Evolutionary conservation across 1,140 invertebrate species (phyloP).

Genomic region (Panonychus citri): DNA sequence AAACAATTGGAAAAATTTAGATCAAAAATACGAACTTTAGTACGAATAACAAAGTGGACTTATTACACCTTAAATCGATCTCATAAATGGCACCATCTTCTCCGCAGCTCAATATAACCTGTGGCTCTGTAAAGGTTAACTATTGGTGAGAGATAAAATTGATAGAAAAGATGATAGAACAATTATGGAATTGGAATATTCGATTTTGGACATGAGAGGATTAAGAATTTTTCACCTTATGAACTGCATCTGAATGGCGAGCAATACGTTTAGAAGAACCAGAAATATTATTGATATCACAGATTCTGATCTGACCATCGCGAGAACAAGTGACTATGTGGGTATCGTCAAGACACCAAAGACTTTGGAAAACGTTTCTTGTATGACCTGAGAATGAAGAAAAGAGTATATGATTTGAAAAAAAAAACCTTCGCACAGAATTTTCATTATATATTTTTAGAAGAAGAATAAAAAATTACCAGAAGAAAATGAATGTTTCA

Average conservation of each 20-base stretch:
- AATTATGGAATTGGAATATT: too few species aligned
- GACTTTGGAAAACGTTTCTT: not conserved
- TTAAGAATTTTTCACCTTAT: too few species aligned
- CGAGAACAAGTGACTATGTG: constrained; percentile 63
- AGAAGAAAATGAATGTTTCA: not conserved
- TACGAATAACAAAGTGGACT: constrained; percentile 33
- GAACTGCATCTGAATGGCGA: too few species aligned
- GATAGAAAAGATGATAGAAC: too few species aligned
- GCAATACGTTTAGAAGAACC: constrained; percentile 34
- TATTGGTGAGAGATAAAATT: too few species aligned
- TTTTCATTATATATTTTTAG: too few species aligned
- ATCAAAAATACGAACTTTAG: not conserved
- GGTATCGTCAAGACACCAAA: constrained; percentile 31
- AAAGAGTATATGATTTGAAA: too few species aligned
- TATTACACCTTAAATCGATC: constrained; percentile 50
- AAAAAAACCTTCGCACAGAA: too few species aligned
- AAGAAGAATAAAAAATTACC: too few species aligned
- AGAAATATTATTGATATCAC: not conserved
- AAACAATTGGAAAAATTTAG: too few species aligned
- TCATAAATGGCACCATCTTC: constrained; percentile 60
- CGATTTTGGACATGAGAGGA: too few species aligned
- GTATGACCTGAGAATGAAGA: not conserved
- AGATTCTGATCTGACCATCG: constrained; percentile 52
- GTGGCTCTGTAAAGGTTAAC: too few species aligned
- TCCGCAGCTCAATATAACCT: constrained; percentile 56